Conservation (phyloP, 2,797 vertebrate species). For the Pagetopsis macropterus region DNA sequence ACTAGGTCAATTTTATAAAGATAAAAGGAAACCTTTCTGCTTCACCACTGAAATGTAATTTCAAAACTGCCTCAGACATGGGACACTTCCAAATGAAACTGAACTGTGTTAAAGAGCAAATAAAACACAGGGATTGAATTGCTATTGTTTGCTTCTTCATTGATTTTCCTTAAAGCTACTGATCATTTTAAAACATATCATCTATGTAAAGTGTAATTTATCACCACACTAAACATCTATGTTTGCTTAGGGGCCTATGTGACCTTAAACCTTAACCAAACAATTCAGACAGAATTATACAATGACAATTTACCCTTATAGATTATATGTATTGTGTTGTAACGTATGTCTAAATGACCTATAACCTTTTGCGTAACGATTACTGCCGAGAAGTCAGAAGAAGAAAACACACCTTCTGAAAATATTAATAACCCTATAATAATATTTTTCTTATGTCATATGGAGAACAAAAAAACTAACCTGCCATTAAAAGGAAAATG, state of each 20-base stretch:
- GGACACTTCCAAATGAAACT: constrained; percentile 48
- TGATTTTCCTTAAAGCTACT: constrained; percentile 2
- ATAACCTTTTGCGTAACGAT: not conserved
- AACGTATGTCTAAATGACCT: not conserved
- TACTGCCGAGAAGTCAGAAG: constrained; percentile 1
- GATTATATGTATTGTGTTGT: not conserved
- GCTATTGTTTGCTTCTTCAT: constrained; percentile 38
- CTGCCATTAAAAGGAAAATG: not conserved
- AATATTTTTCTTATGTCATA: not conserved
- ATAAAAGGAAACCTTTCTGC: constrained; percentile 20
- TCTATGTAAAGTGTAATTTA: not conserved
- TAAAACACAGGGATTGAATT: constrained; percentile 62
- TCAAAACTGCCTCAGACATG: constrained; percentile 58
- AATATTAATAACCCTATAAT: not conserved
- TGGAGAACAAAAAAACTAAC: not conserved
- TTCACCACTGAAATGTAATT: constrained; percentile 46
- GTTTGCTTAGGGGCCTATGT: not conserved
- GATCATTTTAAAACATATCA: constrained; percentile 4
- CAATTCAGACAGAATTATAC: not conserved
- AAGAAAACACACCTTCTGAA: not conserved
- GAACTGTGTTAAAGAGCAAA: constrained; percentile 60
- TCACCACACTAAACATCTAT: not conserved
- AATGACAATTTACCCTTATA: not conserved
- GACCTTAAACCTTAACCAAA: not conserved
- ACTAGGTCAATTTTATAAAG: constrained; percentile 24